Evolutionary conservation across 2,113 vertebrate species (phyloP).

Genomic region (Himantopus leucocephalus): DNA sequence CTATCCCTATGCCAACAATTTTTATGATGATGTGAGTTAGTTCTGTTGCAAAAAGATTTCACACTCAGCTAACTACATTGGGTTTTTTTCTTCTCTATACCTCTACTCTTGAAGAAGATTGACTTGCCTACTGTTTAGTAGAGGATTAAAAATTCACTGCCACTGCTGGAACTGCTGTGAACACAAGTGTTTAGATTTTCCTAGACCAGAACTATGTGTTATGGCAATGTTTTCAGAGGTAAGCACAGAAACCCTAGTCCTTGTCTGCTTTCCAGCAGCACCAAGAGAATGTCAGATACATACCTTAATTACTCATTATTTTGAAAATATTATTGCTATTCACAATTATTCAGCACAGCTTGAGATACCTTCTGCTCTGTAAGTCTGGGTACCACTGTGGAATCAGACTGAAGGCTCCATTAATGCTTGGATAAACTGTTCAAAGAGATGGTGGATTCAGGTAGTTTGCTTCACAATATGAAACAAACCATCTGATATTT

Average conservation of each 20-base stretch:
- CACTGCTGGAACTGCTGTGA: constrained; percentile 23
- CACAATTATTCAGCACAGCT: constrained; percentile 23
- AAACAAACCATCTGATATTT: constrained; percentile 14
- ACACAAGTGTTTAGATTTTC: constrained; percentile 49
- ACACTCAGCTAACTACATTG: neutral
- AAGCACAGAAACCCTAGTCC: neutral
- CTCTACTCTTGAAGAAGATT: neutral
- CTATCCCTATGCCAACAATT: neutral
- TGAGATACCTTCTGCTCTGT: neutral
- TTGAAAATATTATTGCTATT: neutral
- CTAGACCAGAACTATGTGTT: neutral
- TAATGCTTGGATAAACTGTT: neutral
- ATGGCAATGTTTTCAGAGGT: neutral
- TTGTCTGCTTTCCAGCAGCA: neutral
- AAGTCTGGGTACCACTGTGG: neutral
- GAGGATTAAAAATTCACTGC: constrained; percentile 42
- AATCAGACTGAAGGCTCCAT: neutral
- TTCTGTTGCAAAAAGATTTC: neutral
- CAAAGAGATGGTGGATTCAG: neutral
- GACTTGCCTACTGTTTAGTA: constrained; percentile 4
- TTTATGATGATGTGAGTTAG: neutral
- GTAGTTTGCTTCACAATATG: constrained; percentile 1
- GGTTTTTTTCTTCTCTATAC: neutral
- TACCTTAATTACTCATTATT: neutral
- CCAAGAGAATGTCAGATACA: neutral